These are phyloP conservation scores for Stenichneumon culpator DNA, from an alignment of 2,888 invertebrate species.

Conservation along the genomic window DNA sequence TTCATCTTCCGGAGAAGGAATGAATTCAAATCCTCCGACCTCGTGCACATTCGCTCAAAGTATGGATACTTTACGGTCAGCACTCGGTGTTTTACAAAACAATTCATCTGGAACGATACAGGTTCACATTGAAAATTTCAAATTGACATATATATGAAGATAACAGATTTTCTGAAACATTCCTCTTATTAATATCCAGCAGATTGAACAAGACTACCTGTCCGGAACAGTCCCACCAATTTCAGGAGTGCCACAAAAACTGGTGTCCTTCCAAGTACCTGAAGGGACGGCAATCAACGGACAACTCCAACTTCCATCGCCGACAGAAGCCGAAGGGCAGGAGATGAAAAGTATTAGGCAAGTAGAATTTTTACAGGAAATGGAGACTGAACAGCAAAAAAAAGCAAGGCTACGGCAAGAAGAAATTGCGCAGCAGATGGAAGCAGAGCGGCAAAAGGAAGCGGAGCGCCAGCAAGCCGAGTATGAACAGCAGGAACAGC, in stretches of 20 bases:
- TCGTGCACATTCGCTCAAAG: not conserved
- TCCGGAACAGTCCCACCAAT: no score
- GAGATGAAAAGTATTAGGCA: not conserved
- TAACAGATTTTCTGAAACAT: not conserved
- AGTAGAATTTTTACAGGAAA: not conserved
- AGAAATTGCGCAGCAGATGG: not conserved
- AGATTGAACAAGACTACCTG: not conserved
- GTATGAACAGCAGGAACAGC: no score
- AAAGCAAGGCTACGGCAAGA: not conserved
- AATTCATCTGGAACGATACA: not conserved
- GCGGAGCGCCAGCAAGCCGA: not conserved
- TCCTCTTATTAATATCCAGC: slow-evolving; percentile 4
- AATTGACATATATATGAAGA: not conserved
- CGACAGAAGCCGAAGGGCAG: not conserved
- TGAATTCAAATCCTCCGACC: not conserved
- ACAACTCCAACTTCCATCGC: no score
- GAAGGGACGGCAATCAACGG: no score
- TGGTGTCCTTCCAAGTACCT: no score
- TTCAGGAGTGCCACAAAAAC: no score
- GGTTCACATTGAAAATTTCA: slow-evolving; percentile 5
- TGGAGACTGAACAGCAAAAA: not conserved
- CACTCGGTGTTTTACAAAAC: not conserved
- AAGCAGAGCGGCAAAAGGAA: not conserved
- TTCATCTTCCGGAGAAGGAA: slow-evolving; percentile 1
- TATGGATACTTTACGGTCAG: slow-evolving; percentile 3